Base-by-base conservation (phyloP, 2,797 vertebrate genomes). In the Hippoglossus hippoglossus region DNA sequence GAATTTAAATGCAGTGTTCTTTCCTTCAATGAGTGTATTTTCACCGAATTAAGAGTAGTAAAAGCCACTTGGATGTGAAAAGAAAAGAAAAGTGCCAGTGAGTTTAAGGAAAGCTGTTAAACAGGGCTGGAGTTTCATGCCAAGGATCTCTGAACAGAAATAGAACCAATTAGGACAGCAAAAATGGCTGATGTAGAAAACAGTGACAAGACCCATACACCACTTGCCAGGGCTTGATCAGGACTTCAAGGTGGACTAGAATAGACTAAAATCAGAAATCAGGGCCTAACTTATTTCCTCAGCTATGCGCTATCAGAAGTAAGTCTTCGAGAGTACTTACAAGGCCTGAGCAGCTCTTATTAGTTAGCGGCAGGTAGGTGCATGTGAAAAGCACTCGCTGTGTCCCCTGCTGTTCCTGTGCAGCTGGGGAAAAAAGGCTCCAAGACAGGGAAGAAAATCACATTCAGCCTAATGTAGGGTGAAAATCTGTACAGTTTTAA, bases 151-250 rank as follows among this genome's bases (percentile, higher is more conserved):
- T 22, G 41, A 72, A 67, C 51, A 73, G 56, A 66, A 78, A 80
- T 59, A 80, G 65, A 80, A 68, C 39, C 66, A 76, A 75, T 75
- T 79, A 84, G 51, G 41, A 58, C 53, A 47, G 62, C 25, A 73
- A 54, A 61, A 60, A 70, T 73, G 55, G 51, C 63, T 64, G 59
- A 46, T 55, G 65, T 62, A 52, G 67, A 64, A 66, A 60, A 36
- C 34, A 41, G 50, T 22, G 61, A 66, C 59, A 74, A 68, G 63
- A 78, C 50, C 66, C 67, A 54, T 55, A 46, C 52, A 44, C 64
- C n/a, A 41, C 50, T 56, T 63, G 60, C 63, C 44, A 74, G 72
- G 47, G 69, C 64, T 63, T 74, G 47, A 78, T 71, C 41, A 56
- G 58, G 56, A 77, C 57, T 74, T 72, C 71, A 84, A 61, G 71